These are phyloP conservation scores for Ceratina australensis DNA, from an alignment of 1,140 invertebrate genomes.

Conservation along the genomic window DNA sequence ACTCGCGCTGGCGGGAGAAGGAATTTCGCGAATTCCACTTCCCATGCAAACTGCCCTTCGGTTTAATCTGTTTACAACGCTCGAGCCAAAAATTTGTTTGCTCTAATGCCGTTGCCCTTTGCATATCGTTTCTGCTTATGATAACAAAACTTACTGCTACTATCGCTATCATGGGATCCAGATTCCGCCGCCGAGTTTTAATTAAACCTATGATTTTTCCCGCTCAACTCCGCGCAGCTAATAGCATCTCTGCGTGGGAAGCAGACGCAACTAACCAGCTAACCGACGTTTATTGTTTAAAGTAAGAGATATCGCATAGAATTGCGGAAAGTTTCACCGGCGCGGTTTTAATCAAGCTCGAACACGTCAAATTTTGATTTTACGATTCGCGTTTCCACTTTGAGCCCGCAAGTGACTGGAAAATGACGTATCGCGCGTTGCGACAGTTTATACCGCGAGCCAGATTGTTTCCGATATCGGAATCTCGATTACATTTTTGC, in stretches of 20 bases:
- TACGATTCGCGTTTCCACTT: neutral
- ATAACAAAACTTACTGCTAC: no score
- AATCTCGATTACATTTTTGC: conserved; percentile 2
- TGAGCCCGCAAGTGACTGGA: no score
- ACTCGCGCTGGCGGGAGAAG: neutral
- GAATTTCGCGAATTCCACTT: conserved; percentile 31
- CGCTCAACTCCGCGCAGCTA: neutral
- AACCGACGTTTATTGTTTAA: conserved; percentile 24
- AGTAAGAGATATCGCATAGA: conserved; percentile 5
- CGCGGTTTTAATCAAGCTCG: conserved; percentile 7
- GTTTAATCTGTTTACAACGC: conserved; percentile 27
- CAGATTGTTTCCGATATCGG: neutral
- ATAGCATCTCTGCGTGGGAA: neutral
- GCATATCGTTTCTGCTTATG: conserved; percentile 11
- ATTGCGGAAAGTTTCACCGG: conserved; percentile 21
- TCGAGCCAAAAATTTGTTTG: conserved; percentile 26
- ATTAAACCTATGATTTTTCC: conserved; percentile 1
- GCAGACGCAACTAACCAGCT: neutral
- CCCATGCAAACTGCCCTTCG: conserved; percentile 34
- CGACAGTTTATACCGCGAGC: neutral
- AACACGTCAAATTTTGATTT: conserved; percentile 21
- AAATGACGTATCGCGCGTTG: no score
- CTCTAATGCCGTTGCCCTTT: conserved; percentile 9
- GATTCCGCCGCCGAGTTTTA: neutral
- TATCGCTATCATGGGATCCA: neutral